These are phyloP conservation scores for Artibeus lituratus DNA, from an alignment of 2,797 vertebrate species.

Conservation along the genomic window DNA sequence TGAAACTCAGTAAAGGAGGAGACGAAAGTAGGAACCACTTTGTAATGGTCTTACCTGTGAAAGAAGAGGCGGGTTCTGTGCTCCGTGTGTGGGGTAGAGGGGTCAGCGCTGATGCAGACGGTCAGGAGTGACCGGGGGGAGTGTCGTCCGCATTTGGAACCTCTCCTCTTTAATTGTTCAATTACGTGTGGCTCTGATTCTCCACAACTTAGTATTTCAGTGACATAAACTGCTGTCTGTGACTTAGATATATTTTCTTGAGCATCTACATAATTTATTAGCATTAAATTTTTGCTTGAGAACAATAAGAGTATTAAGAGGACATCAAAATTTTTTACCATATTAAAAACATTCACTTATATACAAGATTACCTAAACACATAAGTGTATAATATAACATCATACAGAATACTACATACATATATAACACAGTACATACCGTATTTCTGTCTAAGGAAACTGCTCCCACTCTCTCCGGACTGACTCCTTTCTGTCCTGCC, in stretches of 20 bases:
- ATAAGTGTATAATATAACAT: not conserved
- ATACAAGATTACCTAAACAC: not conserved
- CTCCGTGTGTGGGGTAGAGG: not conserved
- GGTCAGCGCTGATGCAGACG: not conserved
- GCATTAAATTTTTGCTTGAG: conserved; percentile 4
- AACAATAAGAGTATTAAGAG: not conserved
- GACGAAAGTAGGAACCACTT: not conserved
- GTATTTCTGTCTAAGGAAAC: not conserved
- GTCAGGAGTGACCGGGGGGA: not conserved
- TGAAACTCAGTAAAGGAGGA: not conserved
- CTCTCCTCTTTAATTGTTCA: not conserved
- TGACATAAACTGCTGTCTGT: not conserved
- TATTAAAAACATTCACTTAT: not conserved
- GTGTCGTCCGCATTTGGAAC: not conserved
- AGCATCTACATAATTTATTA: not conserved
- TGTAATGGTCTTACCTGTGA: not conserved
- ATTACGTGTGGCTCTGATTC: not conserved
- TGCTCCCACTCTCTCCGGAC: not conserved
- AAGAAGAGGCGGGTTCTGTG: too few relatives aligned
- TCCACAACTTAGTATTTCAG: not conserved
- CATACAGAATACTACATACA: too few relatives aligned
- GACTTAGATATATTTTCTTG: not conserved
- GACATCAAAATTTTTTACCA: not conserved
- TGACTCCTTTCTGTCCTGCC: not conserved
- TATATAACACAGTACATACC: not conserved